A percentile compares a stretch with the other conserved stretches of the same genome.
Conservation (phyloP, 2,888 invertebrate genomes). For the Sycophila texana region DNA sequence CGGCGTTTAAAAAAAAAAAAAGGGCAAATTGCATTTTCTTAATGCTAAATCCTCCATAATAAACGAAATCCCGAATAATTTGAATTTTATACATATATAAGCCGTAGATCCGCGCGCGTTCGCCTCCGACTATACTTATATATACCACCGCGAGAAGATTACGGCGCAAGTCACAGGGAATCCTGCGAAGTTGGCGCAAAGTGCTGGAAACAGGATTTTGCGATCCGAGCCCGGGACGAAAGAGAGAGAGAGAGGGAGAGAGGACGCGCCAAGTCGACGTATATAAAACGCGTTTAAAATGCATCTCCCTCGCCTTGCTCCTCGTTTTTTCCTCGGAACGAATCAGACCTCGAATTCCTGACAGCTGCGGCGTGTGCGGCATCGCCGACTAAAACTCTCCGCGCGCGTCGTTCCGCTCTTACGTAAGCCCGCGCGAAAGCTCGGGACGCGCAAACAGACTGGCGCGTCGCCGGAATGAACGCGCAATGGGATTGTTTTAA, state of each 20-base stretch:
- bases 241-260: background rate
- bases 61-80: conserved; percentile 24
- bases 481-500: conserved; percentile 79
- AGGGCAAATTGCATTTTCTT: background rate
- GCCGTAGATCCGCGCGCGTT: background rate
- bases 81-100: conserved; percentile 7
- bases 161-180: conserved; percentile 22
- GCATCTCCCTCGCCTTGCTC: conserved; percentile 42
- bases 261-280: background rate
- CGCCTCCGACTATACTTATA: conserved; percentile 1
- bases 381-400: conserved; percentile 28
- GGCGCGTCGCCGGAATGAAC: background rate
- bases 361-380: conserved; percentile 53
- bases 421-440: conserved; percentile 6
- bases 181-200: conserved; percentile 44
- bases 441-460: conserved; percentile 15
- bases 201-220: conserved; percentile 51
- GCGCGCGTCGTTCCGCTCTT: background rate
- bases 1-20: background rate
- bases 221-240: background rate
- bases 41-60: conserved; percentile 3
- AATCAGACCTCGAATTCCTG: conserved; percentile 39
- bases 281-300: conserved; percentile 52
- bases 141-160: conserved; percentile 39
- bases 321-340: conserved; percentile 13